Evolutionary conservation across 2,113 vertebrate species (phyloP).

Genomic region (Otocyon megalotis): DNA sequence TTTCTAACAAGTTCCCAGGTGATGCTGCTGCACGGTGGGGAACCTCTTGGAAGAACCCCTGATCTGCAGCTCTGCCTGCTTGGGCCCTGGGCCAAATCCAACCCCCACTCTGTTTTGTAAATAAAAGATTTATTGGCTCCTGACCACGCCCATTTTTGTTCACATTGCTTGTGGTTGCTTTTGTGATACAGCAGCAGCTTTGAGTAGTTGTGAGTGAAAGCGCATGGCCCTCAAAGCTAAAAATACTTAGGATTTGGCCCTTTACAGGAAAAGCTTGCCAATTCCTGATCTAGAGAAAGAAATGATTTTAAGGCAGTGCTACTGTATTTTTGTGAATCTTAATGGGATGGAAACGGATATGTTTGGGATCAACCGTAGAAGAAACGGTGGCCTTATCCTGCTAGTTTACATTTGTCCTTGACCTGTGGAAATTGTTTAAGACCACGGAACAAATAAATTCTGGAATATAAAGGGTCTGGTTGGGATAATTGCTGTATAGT

Average conservation of each 20-base stretch:
- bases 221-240: background rate
- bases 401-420: rapidly evolving
- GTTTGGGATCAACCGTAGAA: background rate
- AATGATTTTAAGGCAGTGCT: background rate
- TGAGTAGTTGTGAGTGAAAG: background rate
- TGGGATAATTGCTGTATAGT: background rate
- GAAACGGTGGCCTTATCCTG: background rate
- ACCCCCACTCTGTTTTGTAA: background rate
- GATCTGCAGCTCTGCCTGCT: rapidly evolving
- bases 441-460: background rate
- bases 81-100: background rate
- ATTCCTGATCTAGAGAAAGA: background rate
- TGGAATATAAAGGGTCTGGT: rapidly evolving
- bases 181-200: background rate
- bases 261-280: background rate
- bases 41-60: background rate
- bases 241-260: background rate
- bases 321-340: background rate
- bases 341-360: background rate
- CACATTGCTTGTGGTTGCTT: background rate
- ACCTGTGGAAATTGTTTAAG: background rate
- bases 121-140: background rate
- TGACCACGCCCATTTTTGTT: rapidly evolving
- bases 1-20: background rate
- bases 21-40: background rate